Base-by-base conservation (phyloP, 2,113 vertebrate genomes). In the Larimichthys crocea region DNA sequence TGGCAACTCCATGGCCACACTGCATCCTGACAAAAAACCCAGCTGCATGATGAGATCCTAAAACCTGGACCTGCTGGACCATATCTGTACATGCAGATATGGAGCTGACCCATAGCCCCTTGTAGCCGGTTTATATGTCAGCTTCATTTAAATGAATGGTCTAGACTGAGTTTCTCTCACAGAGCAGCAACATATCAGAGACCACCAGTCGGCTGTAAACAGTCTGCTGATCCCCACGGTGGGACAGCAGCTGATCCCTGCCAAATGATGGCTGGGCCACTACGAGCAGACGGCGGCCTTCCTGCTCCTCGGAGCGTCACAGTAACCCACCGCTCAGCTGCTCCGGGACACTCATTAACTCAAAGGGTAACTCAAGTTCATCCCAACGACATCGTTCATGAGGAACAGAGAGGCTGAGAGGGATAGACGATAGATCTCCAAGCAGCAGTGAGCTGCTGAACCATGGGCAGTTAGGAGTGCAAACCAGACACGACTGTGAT, bases 281-380 rank as follows among this genome's bases (percentile, higher is more conserved):
- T 31, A 52, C 1, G 4, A 70, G 31, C 70, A 82, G 78, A 61
- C 52, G 19, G 46, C 11, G 14, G 31, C 55, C 31, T 72, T 49
- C 50, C 66, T 24, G 79, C 55, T 76, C 50, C 74, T 72, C 70
- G 1, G 19, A 73, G 75, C 66, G 4, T 52, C 71, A 48, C 59
- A 10, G 19, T 73, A 57, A 71, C 35, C 68, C 76, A 10, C n/a
- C 6, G 42, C 55, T 69, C 62, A 24, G 86, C 67, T 64, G 73
- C 80, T 61, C 24, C 1, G 35, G 52, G 61, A 79, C 35, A 1
- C 74, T 78, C 53, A 55, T 85, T 73, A 85, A 73, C 61, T 24
- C 63, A 7, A 75, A 76, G 72, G 83, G 71, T 40, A 53, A 67
- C 49, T 68, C 66, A 69, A 76, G 83, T 83, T 88, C 75, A 85